These are phyloP conservation scores for Phortica magna DNA, from an alignment of 2,888 invertebrate genomes.

Conservation along the genomic window DNA sequence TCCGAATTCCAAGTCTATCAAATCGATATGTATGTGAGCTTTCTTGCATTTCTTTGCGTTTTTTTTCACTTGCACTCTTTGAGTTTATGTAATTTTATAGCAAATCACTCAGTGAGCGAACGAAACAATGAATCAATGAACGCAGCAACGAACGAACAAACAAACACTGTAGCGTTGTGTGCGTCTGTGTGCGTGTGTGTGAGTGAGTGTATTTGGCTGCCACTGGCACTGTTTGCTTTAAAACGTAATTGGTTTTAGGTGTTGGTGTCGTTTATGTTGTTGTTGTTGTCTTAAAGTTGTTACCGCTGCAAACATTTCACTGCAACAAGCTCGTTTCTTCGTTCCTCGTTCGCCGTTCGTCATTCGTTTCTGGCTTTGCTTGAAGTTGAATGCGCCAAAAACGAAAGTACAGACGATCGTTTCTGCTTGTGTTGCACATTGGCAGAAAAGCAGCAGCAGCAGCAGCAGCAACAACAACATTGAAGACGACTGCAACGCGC, in stretches of 20 bases:
- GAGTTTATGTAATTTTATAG: conserved; percentile 14
- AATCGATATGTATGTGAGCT: not conserved
- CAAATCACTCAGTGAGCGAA: not conserved
- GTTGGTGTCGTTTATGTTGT: conserved; percentile 21
- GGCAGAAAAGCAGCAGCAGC: conserved; percentile 3
- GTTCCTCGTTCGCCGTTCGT: conserved; percentile 2
- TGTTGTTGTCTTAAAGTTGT: not conserved
- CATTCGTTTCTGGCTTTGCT: not conserved
- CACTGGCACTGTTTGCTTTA: conserved; percentile 12
- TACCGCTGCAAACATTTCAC: conserved; percentile 1
- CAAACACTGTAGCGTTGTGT: conserved; percentile 10
- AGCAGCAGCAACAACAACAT: conserved; percentile 13
- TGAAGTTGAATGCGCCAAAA: conserved; percentile 55
- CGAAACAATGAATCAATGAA: not conserved
- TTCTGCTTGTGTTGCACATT: conserved; percentile 32
- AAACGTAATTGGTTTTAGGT: not conserved
- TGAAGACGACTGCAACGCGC: not conserved
- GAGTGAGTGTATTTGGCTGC: conserved; percentile 14
- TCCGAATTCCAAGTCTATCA: not conserved
- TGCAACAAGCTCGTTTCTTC: conserved; percentile 15
- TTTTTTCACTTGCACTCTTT: not conserved
- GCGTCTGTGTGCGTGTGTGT: conserved; percentile 38
- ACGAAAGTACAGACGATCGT: conserved; percentile 53
- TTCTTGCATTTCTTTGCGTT: conserved; percentile 34
- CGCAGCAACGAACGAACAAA: not conserved